Evolutionary conservation across 2,797 vertebrate species (phyloP).

Genomic region (Pangasius djambal): DNA sequence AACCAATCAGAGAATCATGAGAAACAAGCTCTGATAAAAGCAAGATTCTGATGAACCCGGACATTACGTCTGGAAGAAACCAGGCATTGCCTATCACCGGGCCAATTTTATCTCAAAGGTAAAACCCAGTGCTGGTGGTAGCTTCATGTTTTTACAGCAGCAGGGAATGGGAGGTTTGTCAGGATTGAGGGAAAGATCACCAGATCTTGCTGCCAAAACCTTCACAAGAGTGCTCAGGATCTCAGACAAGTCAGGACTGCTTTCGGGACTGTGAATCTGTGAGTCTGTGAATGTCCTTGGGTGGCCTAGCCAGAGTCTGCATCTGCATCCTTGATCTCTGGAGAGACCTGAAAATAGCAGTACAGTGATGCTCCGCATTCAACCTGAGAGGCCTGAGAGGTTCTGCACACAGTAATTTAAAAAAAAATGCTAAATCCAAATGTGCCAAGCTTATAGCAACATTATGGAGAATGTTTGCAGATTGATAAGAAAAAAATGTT

Average conservation of each 20-base stretch:
- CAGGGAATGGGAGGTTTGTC: background rate
- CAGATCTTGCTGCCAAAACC: background rate
- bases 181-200: background rate
- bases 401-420: background rate
- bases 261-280: too few relatives aligned
- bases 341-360: background rate
- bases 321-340: background rate
- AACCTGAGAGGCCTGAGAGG: background rate
- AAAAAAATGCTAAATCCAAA: background rate
- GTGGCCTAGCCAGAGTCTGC: background rate
- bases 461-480: background rate
- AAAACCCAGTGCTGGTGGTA: background rate
- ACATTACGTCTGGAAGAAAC: background rate
- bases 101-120: background rate
- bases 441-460: background rate
- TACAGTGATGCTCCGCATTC: background rate
- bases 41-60: background rate
- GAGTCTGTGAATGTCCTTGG: slow-evolving; percentile 9
- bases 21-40: background rate
- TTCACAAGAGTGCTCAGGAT: background rate
- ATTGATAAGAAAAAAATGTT: background rate
- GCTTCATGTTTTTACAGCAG: background rate
- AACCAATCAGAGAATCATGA: background rate
- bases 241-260: background rate
- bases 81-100: background rate